Evolutionary conservation across 2,113 vertebrate species (phyloP).

Genomic region (Sigmodon hispidus): DNA sequence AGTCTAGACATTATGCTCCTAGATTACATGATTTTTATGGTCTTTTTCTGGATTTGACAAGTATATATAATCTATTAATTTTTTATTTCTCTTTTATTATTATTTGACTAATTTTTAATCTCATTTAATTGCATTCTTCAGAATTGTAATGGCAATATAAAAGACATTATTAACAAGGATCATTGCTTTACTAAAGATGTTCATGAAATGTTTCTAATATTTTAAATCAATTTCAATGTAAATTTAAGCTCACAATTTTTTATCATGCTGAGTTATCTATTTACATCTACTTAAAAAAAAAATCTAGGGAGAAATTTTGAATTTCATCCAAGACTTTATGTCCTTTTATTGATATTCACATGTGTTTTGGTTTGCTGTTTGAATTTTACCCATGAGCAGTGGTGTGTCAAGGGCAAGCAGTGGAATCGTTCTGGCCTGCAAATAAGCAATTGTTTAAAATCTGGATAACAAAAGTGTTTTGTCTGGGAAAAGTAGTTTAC

Average conservation of each 20-base stretch:
- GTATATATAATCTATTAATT: neutral
- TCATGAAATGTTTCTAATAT: constrained; percentile 6
- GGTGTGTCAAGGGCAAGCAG: neutral
- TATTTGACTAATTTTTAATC: neutral
- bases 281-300: neutral
- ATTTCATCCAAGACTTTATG: neutral
- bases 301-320: neutral
- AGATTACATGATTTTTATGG: neutral
- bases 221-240: neutral
- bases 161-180: neutral
- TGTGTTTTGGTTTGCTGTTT: neutral
- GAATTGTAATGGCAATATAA: neutral
- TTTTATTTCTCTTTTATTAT: neutral
- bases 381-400: neutral
- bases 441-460: neutral
- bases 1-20: neutral
- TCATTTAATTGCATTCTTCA: neutral
- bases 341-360: neutral
- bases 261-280: neutral
- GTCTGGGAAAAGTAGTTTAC: neutral
- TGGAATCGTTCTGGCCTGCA: neutral
- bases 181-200: neutral
- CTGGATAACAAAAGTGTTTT: neutral
- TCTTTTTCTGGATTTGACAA: neutral
- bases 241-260: neutral